phyloP scores from a whole-genome alignment of 2,113 vertebrate species.

The Girardinichthys multiradiatus region DNA sequence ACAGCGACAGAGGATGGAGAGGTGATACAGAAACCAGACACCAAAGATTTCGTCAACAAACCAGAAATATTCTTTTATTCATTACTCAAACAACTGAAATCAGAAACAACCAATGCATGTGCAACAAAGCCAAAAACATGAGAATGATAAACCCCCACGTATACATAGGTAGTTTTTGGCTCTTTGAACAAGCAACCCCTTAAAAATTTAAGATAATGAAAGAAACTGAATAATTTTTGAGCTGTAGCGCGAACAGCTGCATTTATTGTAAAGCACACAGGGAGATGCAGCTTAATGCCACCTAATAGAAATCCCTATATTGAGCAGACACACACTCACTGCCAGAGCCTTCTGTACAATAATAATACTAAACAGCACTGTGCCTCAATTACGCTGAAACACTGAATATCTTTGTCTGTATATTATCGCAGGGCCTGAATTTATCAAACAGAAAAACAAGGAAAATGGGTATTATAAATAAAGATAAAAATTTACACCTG shows the following conservation, averaged over 20 bases:
- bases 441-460: slow-evolving; percentile 25
- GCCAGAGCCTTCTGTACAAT: slow-evolving; percentile 53
- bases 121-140: slow-evolving; percentile 66
- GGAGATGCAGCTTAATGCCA: slow-evolving; percentile 40
- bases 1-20: slow-evolving; percentile 54
- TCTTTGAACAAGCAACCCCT: slow-evolving; percentile 57
- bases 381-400: slow-evolving; percentile 46
- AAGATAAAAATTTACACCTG: not conserved
- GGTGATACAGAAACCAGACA: slow-evolving; percentile 37
- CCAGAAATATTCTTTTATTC: slow-evolving; percentile 70
- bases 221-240: slow-evolving; percentile 19
- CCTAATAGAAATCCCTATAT: slow-evolving; percentile 47
- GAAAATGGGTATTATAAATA: not conserved
- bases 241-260: slow-evolving; percentile 38
- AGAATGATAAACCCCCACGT: slow-evolving; percentile 60
- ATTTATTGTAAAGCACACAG: slow-evolving; percentile 47
- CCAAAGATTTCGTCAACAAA: slow-evolving; percentile 48
- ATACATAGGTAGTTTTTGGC: slow-evolving; percentile 59
- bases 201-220: slow-evolving; percentile 31
- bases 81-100: slow-evolving; percentile 73
- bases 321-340: slow-evolving; percentile 37
- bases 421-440: slow-evolving; percentile 19
- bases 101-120: slow-evolving; percentile 72
- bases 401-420: slow-evolving; percentile 28
- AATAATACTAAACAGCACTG: slow-evolving; percentile 49